Base-by-base conservation (phyloP, 2,797 vertebrate species). In the Prionace glauca region DNA sequence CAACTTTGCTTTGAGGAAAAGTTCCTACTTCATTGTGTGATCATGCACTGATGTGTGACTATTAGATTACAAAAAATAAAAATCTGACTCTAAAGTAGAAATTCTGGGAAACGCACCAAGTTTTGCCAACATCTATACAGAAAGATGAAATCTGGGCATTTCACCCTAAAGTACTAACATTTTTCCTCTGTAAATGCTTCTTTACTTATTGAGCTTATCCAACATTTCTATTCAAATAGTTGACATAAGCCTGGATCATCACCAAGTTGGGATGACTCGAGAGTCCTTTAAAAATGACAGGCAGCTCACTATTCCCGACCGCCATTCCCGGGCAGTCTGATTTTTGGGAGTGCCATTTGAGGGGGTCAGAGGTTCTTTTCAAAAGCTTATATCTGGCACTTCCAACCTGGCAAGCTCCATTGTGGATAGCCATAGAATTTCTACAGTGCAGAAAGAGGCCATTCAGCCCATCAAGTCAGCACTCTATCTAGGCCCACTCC, bases 81-180 rank as follows among this genome's bases (percentile, higher is more conserved):
- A 36, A 92, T 92, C 65, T 92, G 60, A 92, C 67, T n/a, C 32
- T 92, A 36, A 67, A 90, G 8, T 60, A 92, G 62, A 92, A 92
- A 92, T 92, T n/a, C 60, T 65, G 60, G 29, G 26, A 56, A 86
- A 32, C 32, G 5, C 16, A n/a, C 10, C 88, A 91, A 8, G 32
- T 8, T 41, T 56, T 65, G 88, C 32, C 32, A 92, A 14, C 60
- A 92, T 41, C 62, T 67, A 1, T 67, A 20, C 14, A 60, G 29
- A n/a, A 90, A 67, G 24, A 36, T 36, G 20, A 14, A 29, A 4
- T 56, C 26, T 11, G n/a, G 29, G 62, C 3, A 36, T 41, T 92
- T 92, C 65, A 69, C n/a, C 62, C 22, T 41, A n/a, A 92, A 92
- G 36, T 8, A 36, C 12, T 32, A 92, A 67, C 16, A 65, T 22